phyloP scores from a whole-genome alignment of 1,140 invertebrate species.

The Drosophila nebulosa region DNA sequence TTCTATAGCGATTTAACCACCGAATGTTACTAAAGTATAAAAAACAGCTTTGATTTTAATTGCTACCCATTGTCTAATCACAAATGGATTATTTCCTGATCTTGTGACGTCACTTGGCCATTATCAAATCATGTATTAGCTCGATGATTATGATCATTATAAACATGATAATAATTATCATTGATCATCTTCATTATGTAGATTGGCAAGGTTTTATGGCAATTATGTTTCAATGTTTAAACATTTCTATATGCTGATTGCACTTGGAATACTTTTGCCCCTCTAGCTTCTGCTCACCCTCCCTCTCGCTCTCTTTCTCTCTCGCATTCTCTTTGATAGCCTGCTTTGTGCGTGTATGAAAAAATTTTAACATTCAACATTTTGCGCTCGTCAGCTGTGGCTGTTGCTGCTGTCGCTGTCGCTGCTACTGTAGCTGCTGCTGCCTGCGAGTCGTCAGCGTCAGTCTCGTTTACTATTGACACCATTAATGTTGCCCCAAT shows the following conservation, averaged over 20 bases:
- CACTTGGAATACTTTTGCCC: conserved; percentile 23
- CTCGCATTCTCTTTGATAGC: background rate
- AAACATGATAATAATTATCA: background rate
- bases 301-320: background rate
- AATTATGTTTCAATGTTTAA: conserved; percentile 22
- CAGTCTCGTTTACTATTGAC: conserved; percentile 79
- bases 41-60: background rate
- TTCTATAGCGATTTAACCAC: too few relatives aligned
- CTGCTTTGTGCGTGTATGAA: conserved; percentile 39
- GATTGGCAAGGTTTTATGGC: conserved; percentile 5
- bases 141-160: background rate
- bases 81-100: background rate
- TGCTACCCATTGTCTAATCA: background rate
- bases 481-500: conserved; percentile 79
- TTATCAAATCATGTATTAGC: background rate
- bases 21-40: background rate
- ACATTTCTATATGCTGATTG: conserved; percentile 33
- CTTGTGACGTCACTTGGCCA: background rate
- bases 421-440: conserved; percentile 5
- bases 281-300: too few relatives aligned
- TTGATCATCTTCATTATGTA: conserved; percentile 4
- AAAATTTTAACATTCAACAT: conserved; percentile 40
- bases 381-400: conserved; percentile 42
- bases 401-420: conserved; percentile 14
- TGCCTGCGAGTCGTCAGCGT: conserved; percentile 41